Base-by-base conservation (phyloP, 2,888 invertebrate species). In the Julus scanicus region DNA sequence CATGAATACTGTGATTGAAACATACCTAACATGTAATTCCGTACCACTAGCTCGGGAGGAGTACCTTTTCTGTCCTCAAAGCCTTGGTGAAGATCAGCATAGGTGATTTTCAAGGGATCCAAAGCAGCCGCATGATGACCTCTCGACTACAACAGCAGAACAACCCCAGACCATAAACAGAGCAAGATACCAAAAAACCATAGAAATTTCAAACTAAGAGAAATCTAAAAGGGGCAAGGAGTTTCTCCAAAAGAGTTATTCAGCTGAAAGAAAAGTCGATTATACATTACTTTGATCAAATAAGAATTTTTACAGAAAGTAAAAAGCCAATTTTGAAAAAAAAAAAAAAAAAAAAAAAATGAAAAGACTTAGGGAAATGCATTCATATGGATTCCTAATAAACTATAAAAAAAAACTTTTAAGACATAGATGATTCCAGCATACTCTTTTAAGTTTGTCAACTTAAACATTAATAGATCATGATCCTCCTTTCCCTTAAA, bases 51-150 rank as follows among this genome's bases (percentile, higher is more conserved):
- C 94, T 98, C 98, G 93, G 96, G 96, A 90, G 97, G 97, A 92
- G 95, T 95, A 86, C 90, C 90, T 49, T 90, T 89, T 86, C 90
- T 90, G 87, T 89, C 89, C 53, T 89, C 88, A 88, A 90, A 89
- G 93, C 95, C 95, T 94, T 95, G 96, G 93, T 95, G 95, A 94
- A 96, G 94, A 94, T 96, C 96, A 92, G 95, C 95, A 93, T 95
- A 95, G 93, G 95, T 96, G 94, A 99, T 98, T 93, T 97, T 97
- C 94, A 99, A 95, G 91, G 99, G 99, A 94, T 99, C 99, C 95
- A 99, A 95, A 94, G 97, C 96, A 92, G 99, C 98, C 94, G 98
- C 96, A 95, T 98, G 97, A 94, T 99, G 99, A 93, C 99, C 99
- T 94, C 98, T 97, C 93, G 98, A 98, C 98, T 99, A 93, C 91